Evolutionary conservation across 2,888 invertebrate species (phyloP).

Genomic region (Phlogophora meticulosa): DNA sequence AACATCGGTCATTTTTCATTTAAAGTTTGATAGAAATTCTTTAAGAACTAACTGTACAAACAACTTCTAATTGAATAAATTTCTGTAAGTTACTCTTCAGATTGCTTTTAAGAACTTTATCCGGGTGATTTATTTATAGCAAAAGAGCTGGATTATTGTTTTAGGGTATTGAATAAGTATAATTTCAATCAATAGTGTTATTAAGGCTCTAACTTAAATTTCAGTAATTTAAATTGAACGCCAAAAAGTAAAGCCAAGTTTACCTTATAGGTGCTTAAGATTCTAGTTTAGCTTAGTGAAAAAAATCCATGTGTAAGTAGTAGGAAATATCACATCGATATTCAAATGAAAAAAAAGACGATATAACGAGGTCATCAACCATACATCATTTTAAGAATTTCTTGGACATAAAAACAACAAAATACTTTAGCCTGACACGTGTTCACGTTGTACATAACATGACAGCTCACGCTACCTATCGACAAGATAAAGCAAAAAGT

Average conservation of each 20-base stretch:
- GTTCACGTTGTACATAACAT: conserved; percentile 11
- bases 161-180: background rate
- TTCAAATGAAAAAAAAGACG: no score
- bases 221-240: no score
- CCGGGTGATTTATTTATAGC: conserved; percentile 23
- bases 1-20: conserved; percentile 6
- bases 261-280: no score
- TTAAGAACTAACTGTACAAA: conserved; percentile 30
- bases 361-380: conserved; percentile 3
- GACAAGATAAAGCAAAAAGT: conserved; percentile 31
- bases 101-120: conserved; percentile 46
- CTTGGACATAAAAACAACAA: background rate
- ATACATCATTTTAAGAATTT: background rate
- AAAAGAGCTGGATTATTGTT: conserved; percentile 24
- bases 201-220: background rate
- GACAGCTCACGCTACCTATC: conserved; percentile 34
- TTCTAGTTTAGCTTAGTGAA: background rate
- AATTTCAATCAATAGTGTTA: background rate
- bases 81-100: conserved; percentile 39
- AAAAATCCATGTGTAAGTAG: background rate
- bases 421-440: conserved; percentile 17
- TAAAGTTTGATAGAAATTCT: conserved; percentile 30
- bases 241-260: no score
- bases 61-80: conserved; percentile 52
- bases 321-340: background rate